Evolutionary conservation across 2,888 invertebrate genomes (phyloP), one percentile per base, ranked within the genome.

Genomic region (Loripinus fragilis): DNA sequence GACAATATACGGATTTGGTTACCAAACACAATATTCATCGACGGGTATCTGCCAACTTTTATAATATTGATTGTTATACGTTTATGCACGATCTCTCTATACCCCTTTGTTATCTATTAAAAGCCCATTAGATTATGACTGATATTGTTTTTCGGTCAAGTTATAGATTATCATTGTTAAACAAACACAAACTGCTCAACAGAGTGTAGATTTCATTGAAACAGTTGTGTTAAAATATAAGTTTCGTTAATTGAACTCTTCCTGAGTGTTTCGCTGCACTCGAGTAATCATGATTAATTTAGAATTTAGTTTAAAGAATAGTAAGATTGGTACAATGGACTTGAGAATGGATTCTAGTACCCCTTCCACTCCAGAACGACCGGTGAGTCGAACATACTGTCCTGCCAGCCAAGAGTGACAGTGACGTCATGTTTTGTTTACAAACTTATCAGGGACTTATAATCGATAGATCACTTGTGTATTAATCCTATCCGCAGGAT

Each of bases 131-230:
- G 60, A 60, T 60, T 25, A 33, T 23, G 33, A 60, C 60, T 60
- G 60, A 60, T 60, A 60, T 60, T 20, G 20, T 33, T n/a, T 60
- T 60, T 60, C 60, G 60, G 60, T 60, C 60, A 60, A 33, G 33
- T 60, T 60, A n/a, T 12, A 33, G 30, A 20, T 60, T 33, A 23
- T 33, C 25, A 2, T 60, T 60, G 17, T 60, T 60, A 33, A 60
- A 60, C 33, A 17, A 33, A 60, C 28, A n/a, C 28, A 55, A 55
- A 25, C 25, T 38, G 7, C 12, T 12, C 12, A 12, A 38, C 38
- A 55, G n/a, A 28, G 60, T 60, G 60, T 60, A 33, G 28, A 20
- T 33, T 30, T 60, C 33, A n/a, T 30, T 33, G 23, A 33, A 33
- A 28, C 12, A 10, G 15, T 60, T 60, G 30, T 30, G 33, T 30